These are phyloP conservation scores for Phalera bucephala DNA, from an alignment of 2,888 invertebrate genomes.

Conservation along the genomic window DNA sequence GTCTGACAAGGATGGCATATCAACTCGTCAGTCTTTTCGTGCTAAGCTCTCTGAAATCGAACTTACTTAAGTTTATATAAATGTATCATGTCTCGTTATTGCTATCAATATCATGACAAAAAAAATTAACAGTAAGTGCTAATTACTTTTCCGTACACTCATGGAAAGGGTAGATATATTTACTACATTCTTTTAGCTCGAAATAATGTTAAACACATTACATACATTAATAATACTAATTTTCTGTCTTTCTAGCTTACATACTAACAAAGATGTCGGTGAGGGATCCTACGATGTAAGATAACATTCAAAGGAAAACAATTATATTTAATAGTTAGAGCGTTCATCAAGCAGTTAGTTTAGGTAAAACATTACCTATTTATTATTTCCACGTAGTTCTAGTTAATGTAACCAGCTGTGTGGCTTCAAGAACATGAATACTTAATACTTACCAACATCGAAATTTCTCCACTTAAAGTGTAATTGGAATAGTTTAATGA, in stretches of 20 bases:
- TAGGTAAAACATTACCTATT: constrained; percentile 58
- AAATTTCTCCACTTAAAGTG: constrained; percentile 41
- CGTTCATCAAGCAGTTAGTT: constrained; percentile 48
- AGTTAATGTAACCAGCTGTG: constrained; percentile 23
- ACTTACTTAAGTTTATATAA: too few relatives aligned
- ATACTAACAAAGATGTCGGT: constrained; percentile 73
- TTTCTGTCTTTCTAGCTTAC: constrained; percentile 72
- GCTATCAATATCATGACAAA: too few relatives aligned
- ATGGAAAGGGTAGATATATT: too few relatives aligned
- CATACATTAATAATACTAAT: constrained; percentile 35
- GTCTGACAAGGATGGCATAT: too few relatives aligned
- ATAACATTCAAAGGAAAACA: constrained; percentile 70
- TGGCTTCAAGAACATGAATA: constrained; percentile 38
- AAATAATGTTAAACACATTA: too few relatives aligned
- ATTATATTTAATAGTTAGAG: constrained; percentile 47
- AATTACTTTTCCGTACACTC: too few relatives aligned
- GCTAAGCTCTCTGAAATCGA: too few relatives aligned
- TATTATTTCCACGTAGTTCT: constrained; percentile 23
- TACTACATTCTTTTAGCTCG: too few relatives aligned
- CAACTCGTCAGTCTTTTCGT: too few relatives aligned
- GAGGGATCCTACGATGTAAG: constrained; percentile 73
- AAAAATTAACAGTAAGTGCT: too few relatives aligned
- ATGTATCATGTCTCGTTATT: too few relatives aligned
- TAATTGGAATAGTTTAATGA: constrained; percentile 38
- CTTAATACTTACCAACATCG: constrained; percentile 29